A percentile compares a stretch with the other conserved stretches of the same genome.
Conservation (phyloP, 2,113 vertebrate genomes). For the Connochaetes taurinus region DNA sequence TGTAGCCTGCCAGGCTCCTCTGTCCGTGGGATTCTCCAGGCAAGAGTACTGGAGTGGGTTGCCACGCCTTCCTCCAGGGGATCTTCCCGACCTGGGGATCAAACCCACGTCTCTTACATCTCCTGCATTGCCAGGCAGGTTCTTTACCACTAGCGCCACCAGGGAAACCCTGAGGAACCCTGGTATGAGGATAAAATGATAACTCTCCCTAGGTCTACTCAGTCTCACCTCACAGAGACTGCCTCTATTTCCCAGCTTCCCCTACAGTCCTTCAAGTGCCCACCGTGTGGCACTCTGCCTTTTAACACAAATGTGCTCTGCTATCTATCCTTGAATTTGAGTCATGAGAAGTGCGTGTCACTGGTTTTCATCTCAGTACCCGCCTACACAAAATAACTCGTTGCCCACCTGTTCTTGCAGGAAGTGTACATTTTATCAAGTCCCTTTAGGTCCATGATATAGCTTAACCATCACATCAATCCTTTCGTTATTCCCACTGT, state of each 20-base stretch:
- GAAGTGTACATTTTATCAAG: not conserved
- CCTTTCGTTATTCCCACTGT: not conserved
- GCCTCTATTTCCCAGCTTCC: not conserved
- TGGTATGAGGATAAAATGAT: not conserved
- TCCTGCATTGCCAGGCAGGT: not conserved
- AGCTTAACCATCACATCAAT: not conserved
- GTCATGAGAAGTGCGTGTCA: rapidly evolving
- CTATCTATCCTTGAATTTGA: not conserved
- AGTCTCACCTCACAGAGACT: not conserved
- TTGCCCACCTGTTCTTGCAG: rapidly evolving
- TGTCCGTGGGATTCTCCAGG: not conserved
- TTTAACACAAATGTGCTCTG: not conserved
- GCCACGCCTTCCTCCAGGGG: not conserved
- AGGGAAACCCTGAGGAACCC: not conserved
- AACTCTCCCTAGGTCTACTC: no score
- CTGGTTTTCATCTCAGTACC: not conserved
- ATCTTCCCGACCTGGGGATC: not conserved
- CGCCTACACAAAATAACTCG: not conserved
- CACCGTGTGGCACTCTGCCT: not conserved
- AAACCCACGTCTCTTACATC: not conserved
- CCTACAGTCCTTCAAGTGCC: not conserved
- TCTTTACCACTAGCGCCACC: not conserved
- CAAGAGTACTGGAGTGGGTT: no score
- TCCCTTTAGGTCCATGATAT: not conserved
- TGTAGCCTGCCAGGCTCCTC: not conserved